Conservation (phyloP, 1,140 invertebrate genomes). For the Acromyrmex heyeri region DNA sequence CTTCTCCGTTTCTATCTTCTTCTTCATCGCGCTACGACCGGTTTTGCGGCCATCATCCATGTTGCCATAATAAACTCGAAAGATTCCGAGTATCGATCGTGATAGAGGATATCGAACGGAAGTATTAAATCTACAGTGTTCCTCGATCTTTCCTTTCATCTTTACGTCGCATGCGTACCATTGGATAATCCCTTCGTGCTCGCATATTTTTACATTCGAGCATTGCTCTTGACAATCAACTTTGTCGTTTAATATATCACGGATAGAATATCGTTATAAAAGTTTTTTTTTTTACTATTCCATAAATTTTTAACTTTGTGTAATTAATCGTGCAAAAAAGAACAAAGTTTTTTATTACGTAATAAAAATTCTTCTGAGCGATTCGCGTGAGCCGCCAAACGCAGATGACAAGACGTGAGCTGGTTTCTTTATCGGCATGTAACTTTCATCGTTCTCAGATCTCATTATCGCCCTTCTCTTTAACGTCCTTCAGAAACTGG, state of each 20-base stretch:
- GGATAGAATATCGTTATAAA: neutral
- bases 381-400: neutral
- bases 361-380: neutral
- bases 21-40: slow-evolving; percentile 57
- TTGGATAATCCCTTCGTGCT: slow-evolving; percentile 2
- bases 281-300: neutral
- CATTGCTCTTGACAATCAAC: neutral
- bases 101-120: slow-evolving; percentile 64
- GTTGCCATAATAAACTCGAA: slow-evolving; percentile 61
- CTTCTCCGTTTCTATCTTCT: slow-evolving; percentile 51
- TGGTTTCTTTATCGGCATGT: slow-evolving; percentile 39
- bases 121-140: slow-evolving; percentile 67
- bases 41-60: slow-evolving; percentile 57
- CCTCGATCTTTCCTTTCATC: slow-evolving; percentile 18
- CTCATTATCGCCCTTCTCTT: slow-evolving; percentile 12
- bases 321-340: neutral
- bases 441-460: slow-evolving; percentile 36
- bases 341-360: neutral
- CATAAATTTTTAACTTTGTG: neutral
- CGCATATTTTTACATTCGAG: neutral
- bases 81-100: slow-evolving; percentile 63
- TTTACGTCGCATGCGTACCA: slow-evolving; percentile 25
- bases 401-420: slow-evolving; percentile 9
- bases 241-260: neutral
- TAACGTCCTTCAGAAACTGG: neutral